Percentiles rank a stretch among this genome's conserved stretches.
Conservation (phyloP, 2,797 vertebrate species). For the Crenichthys baileyi region DNA sequence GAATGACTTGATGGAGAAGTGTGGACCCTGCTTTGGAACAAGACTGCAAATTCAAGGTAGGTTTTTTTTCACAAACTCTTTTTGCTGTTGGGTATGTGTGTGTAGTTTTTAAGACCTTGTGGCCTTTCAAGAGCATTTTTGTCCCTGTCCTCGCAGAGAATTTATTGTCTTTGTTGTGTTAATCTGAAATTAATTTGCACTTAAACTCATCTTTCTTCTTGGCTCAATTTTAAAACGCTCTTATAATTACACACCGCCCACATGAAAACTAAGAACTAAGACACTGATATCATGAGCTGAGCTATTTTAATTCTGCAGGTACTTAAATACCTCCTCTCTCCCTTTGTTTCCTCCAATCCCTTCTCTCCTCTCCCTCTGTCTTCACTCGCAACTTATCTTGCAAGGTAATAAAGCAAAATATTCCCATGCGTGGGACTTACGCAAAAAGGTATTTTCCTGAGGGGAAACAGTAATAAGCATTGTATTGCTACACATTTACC, state of each 20-base stretch:
- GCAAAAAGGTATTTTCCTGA: constrained; percentile 94
- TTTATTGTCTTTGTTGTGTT: constrained; percentile 98
- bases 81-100: constrained; percentile 23
- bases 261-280: constrained; percentile 91
- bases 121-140: constrained; percentile 90
- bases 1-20: constrained; percentile 61
- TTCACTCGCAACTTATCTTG: constrained; percentile 88
- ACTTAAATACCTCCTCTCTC: constrained; percentile 75
- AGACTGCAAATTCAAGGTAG: constrained; percentile 90
- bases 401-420: constrained; percentile 98
- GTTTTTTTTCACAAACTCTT: constrained; percentile 76
- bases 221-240: constrained; percentile 94
- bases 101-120: constrained; percentile 80
- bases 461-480: constrained; percentile 94
- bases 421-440: constrained; percentile 89
- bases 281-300: constrained; percentile 89
- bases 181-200: constrained; percentile 99
- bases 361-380: constrained; percentile 49
- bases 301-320: constrained; percentile 96
- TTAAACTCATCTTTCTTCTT: constrained; percentile 99
- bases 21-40: constrained; percentile 82
- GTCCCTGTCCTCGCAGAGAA: constrained; percentile 89
- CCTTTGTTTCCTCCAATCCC: constrained; percentile 16
- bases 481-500: constrained; percentile 90
- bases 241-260: constrained; percentile 92